These are phyloP conservation scores for Heteromormyrus szaboi DNA, from an alignment of 2,797 vertebrate genomes.

Conservation along the genomic window DNA sequence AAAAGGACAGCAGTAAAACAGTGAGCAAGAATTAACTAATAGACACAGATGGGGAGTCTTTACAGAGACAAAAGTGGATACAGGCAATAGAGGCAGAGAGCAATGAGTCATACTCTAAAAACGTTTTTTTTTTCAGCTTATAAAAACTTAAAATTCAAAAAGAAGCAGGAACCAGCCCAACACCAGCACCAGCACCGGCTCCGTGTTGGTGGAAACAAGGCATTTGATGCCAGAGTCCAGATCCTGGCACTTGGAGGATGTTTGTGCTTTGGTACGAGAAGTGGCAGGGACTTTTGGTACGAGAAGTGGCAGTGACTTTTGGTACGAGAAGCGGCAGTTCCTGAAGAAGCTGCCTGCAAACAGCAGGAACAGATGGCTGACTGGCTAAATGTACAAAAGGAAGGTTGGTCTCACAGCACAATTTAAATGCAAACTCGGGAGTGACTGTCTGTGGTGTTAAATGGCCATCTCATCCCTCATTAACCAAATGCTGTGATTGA, in stretches of 20 bases:
- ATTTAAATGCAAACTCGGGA: constrained; percentile 15
- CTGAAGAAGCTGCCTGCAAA: neutral
- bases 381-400: neutral
- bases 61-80: neutral
- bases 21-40: neutral
- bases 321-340: neutral
- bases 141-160: neutral
- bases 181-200: neutral
- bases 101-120: neutral
- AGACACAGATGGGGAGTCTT: neutral
- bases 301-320: neutral
- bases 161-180: neutral
- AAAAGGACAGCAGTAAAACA: too few species aligned
- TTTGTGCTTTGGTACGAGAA: neutral
- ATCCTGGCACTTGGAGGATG: neutral
- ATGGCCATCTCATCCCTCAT: neutral
- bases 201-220: neutral
- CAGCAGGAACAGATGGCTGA: neutral
- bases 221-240: neutral
- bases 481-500: constrained; percentile 20
- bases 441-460: constrained; percentile 14
- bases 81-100: neutral
- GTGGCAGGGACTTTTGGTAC: neutral
- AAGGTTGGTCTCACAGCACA: constrained; percentile 9
- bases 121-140: neutral